These are phyloP conservation scores for Microtus pennsylvanicus DNA, from an alignment of 2,113 vertebrate species.

Conservation along the genomic window DNA sequence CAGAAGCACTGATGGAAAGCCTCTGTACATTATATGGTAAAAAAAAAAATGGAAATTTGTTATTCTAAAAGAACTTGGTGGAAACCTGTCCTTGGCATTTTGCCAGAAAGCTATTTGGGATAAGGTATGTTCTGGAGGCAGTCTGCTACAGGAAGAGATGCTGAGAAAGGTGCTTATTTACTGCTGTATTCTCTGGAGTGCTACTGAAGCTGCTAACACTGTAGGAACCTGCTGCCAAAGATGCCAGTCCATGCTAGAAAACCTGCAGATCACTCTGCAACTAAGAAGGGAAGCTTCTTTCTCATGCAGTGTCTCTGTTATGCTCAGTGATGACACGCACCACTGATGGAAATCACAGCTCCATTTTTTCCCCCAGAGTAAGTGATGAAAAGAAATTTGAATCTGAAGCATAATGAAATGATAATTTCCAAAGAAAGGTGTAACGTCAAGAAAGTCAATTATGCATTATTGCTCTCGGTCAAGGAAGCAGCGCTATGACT, in stretches of 20 bases:
- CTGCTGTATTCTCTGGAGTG: not conserved
- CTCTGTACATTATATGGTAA: not conserved
- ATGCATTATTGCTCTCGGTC: not conserved
- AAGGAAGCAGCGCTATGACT: not conserved
- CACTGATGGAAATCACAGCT: not conserved
- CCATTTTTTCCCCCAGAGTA: not conserved
- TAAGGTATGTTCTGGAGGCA: not conserved
- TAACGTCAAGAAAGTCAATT: not conserved
- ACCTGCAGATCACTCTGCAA: not conserved
- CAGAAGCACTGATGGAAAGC: not conserved
- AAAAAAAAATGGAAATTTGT: not conserved
- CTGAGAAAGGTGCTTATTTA: not conserved
- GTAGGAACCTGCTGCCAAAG: not conserved
- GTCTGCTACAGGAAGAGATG: not conserved
- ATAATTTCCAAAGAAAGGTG: not conserved
- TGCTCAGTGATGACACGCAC: not conserved
- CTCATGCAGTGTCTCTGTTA: not conserved
- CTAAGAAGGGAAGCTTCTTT: not conserved
- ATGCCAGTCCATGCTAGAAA: not conserved
- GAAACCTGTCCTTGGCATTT: not conserved
- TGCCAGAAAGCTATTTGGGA: not conserved
- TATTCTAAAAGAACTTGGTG: not conserved
- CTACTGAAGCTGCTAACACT: not conserved
- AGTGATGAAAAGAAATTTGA: slow-evolving; percentile 9
- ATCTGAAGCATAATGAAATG: not conserved